A percentile compares a stretch with the other conserved stretches of the same genome.
phyloP scores from a whole-genome alignment of 2,113 vertebrate species.

The Laterallus jamaicensis region DNA sequence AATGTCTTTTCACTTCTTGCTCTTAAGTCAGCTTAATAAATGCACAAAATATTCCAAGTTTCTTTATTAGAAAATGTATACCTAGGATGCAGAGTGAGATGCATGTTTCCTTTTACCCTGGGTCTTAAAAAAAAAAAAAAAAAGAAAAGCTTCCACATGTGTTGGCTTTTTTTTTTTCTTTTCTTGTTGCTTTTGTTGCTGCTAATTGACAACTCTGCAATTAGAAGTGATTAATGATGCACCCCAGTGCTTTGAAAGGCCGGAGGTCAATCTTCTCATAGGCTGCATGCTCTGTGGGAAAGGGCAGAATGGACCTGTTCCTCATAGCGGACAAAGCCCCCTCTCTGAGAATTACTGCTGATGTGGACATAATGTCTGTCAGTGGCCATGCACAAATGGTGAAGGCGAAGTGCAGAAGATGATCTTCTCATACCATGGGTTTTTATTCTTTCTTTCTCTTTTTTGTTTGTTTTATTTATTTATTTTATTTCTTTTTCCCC shows the following conservation, averaged over 20 bases:
- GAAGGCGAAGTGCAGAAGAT: background rate
- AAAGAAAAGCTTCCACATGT: background rate
- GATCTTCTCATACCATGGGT: background rate
- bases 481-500: background rate
- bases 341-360: background rate
- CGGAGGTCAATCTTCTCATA: constrained; percentile 40
- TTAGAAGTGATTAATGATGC: constrained; percentile 75
- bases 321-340: background rate
- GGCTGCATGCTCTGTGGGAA: constrained; percentile 66
- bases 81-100: rapidly evolving
- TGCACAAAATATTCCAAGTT: background rate
- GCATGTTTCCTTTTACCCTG: background rate
- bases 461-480: too few species aligned
- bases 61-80: background rate
- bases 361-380: background rate
- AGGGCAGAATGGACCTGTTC: constrained; percentile 10
- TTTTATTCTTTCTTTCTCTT: background rate
- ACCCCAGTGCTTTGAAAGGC: constrained; percentile 33
- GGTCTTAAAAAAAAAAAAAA: background rate
- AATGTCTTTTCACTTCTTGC: background rate
- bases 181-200: constrained; percentile 59
- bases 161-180: background rate
- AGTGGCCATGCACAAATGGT: background rate
- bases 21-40: background rate
- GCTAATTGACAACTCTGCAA: constrained; percentile 65